Evolutionary conservation across 2,113 vertebrate species (phyloP), one percentile per base, ranked within the genome.

Genomic region (Odocoileus hemionus): DNA sequence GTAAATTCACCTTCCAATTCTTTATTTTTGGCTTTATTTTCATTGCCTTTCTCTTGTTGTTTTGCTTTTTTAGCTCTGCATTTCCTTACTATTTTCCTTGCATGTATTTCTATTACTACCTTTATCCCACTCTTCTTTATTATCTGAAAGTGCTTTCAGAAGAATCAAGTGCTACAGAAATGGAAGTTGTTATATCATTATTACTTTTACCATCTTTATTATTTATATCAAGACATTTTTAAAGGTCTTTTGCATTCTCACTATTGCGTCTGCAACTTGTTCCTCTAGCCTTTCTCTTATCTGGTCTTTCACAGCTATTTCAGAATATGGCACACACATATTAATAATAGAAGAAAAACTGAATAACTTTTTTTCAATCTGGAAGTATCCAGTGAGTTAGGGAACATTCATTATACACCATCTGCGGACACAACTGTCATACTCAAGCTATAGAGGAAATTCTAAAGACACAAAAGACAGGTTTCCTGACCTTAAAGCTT

Each of bases 21-120:
- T 82, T 96, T 94, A 52, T 93, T 79, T 36, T 92, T 93, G 25
- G 45, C 33, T 95, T 74, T 89, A 60, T 52, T 89, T 92, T 79
- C 17, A 6, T 93, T 79, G 50, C 23, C 52, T 97, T 95, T 67
- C 61, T 91, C 92, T 94, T 33, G 3, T 84, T 17, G 3, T 45
- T 92, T 94, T 86, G 28, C 36, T 82, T 88, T 57, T 80, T 83
- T 47, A 61, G 25, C 16, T 80, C 36, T 91, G 14, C 10, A 80
- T 87, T 94, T 64, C 52, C 86, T 82, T 74, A 2, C 7, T 93
- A 76, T 58, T 93, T 58, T 91, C 30, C 17, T 57, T 70, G 11
- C 45, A 43, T 61, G 86, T 86, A 70, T 70, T 94, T 94, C 76
- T 94, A 26, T 54, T 58, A 19, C 84, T 78, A 78, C 25, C 9